Percentiles rank a stretch among this genome's conserved stretches.
phyloP scores from a whole-genome alignment of 2,888 invertebrate species.

The Tipula vernalis region DNA sequence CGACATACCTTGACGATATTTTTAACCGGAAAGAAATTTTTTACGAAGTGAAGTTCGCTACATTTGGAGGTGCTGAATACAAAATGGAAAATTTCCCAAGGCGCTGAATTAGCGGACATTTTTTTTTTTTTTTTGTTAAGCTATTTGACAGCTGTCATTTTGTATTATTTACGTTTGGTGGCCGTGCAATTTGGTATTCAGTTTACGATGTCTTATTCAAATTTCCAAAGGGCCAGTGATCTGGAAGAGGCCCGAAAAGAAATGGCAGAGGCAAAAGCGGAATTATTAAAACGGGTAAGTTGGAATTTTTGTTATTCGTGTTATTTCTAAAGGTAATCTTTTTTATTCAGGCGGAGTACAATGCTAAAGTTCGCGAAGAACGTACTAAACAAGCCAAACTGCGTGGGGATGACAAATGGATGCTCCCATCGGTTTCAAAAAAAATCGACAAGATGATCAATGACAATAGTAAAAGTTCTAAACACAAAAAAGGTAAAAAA shows the following conservation, averaged over 20 bases:
- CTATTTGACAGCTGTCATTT: background rate
- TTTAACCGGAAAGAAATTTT: constrained; percentile 34
- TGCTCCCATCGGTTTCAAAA: constrained; percentile 24
- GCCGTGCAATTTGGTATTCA: background rate
- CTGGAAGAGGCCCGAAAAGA: constrained; percentile 27
- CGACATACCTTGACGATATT: constrained; percentile 32
- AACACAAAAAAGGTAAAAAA: constrained; percentile 32
- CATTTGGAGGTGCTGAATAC: constrained; percentile 16
- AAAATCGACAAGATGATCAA: constrained; percentile 20
- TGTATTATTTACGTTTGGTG: background rate
- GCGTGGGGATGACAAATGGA: constrained; percentile 27
- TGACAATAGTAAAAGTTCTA: background rate
- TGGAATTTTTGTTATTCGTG: background rate
- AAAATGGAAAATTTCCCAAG: background rate
- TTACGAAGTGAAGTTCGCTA: constrained; percentile 26
- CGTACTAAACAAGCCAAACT: constrained; percentile 22
- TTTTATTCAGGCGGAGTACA: constrained; percentile 22
- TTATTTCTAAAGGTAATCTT: background rate
- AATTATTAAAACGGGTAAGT: constrained; percentile 24
- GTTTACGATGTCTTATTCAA: constrained; percentile 26
- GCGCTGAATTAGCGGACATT: background rate
- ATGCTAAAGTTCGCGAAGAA: constrained; percentile 23
- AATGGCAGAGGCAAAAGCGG: constrained; percentile 25
- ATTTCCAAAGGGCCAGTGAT: constrained; percentile 28
- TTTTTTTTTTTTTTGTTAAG: background rate